Conservation (phyloP, 2,888 invertebrate species). For the Acleris laterana region DNA sequence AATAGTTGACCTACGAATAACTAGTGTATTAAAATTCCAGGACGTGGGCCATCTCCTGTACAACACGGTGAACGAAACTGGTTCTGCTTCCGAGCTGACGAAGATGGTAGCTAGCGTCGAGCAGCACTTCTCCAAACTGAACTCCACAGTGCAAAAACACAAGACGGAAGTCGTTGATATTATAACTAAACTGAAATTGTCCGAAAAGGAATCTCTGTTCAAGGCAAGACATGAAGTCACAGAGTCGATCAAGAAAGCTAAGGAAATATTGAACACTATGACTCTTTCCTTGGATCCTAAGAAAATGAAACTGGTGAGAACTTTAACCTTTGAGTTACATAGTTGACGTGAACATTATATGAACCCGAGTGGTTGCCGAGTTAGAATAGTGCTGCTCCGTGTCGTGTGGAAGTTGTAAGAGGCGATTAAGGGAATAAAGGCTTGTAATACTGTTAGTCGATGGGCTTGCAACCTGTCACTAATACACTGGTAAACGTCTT, state of each 20-base stretch:
- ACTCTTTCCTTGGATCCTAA: constrained; percentile 50
- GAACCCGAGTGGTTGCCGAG: too few relatives aligned
- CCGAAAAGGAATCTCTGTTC: constrained; percentile 62
- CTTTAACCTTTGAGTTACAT: background rate
- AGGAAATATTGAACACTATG: constrained; percentile 53
- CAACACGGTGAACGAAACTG: constrained; percentile 63
- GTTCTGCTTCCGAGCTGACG: constrained; percentile 54
- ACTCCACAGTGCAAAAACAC: constrained; percentile 78
- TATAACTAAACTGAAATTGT: constrained; percentile 57
- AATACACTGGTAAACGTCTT: too few relatives aligned
- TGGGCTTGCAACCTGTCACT: too few relatives aligned
- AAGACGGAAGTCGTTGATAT: constrained; percentile 72
- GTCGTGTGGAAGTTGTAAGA: too few relatives aligned
- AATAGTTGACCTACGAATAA: background rate
- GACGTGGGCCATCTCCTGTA: constrained; percentile 69
- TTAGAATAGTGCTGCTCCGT: too few relatives aligned
- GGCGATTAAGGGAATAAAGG: too few relatives aligned
- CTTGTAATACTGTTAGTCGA: too few relatives aligned
- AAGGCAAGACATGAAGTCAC: constrained; percentile 59
- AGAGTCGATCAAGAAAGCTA: constrained; percentile 58
- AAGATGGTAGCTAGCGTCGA: constrained; percentile 65
- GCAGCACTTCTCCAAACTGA: constrained; percentile 80
- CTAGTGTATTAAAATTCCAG: constrained; percentile 48
- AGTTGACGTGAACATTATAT: background rate
- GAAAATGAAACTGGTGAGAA: constrained; percentile 59